These are phyloP conservation scores for Pachycephala philippinensis DNA, from an alignment of 2,113 vertebrate genomes.

Conservation along the genomic window DNA sequence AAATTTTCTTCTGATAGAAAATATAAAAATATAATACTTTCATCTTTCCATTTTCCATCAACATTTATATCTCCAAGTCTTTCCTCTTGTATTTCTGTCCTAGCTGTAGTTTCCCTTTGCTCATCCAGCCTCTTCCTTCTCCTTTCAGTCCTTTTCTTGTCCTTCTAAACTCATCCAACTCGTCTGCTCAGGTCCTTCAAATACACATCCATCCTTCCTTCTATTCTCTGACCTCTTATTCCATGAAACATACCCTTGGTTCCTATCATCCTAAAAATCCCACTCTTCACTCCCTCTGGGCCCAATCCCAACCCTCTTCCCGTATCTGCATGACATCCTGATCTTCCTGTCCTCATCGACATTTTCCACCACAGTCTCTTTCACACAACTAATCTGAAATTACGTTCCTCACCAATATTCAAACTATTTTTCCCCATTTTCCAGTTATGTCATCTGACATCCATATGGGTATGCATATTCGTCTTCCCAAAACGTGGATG, in stretches of 20 bases:
- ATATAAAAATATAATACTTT: not conserved
- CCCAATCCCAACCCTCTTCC: not conserved
- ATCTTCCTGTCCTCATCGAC: not conserved
- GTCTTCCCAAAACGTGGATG: not conserved
- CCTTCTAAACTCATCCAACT: not conserved
- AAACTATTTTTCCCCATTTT: not conserved
- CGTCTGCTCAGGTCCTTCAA: not conserved
- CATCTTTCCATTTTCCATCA: not conserved
- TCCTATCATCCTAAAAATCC: not conserved
- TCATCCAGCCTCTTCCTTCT: not conserved
- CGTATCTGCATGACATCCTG: accelerated
- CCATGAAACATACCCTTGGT: not conserved
- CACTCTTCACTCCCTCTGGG: not conserved
- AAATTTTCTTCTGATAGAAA: not conserved
- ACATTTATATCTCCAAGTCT: not conserved
- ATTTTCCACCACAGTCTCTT: not conserved
- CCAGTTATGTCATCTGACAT: not conserved
- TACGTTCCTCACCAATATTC: not conserved
- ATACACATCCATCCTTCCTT: not conserved
- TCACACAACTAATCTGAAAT: not conserved
- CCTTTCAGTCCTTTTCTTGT: not conserved
- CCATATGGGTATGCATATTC: accelerated
- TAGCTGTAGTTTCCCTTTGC: not conserved
- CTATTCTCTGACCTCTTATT: not conserved
- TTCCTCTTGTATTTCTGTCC: not conserved